Evolutionary conservation across 2,113 vertebrate species (phyloP).

Genomic region (Lichenostomus cassidix): DNA sequence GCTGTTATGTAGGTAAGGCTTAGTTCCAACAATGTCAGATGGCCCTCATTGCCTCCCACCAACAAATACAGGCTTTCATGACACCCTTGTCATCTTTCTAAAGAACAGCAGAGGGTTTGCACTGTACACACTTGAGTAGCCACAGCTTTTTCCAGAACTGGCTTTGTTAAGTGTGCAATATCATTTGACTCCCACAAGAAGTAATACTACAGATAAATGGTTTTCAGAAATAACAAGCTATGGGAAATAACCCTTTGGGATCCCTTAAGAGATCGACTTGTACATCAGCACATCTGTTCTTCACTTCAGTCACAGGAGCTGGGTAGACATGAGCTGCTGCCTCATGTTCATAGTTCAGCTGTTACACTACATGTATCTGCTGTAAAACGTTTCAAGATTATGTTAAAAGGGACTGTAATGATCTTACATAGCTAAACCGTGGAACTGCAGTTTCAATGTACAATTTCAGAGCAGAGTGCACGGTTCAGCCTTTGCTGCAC

Average conservation of each 20-base stretch:
- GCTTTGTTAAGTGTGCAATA: neutral
- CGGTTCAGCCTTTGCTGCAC: neutral
- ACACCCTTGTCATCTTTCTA: neutral
- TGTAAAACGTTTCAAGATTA: neutral
- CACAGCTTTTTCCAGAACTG: neutral
- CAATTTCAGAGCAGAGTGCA: neutral
- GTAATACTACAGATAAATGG: neutral
- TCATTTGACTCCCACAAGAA: neutral
- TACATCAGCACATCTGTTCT: neutral
- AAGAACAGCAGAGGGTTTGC: neutral
- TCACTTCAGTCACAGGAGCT: neutral
- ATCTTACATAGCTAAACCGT: neutral
- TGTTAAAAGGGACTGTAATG: neutral
- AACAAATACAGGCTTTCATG: neutral
- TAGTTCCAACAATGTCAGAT: neutral
- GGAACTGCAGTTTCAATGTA: neutral
- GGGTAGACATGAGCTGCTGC: neutral
- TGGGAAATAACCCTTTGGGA: neutral
- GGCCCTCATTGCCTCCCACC: neutral
- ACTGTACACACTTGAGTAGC: neutral
- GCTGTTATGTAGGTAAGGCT: neutral
- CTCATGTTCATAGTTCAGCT: neutral
- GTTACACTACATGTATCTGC: neutral
- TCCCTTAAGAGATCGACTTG: neutral
- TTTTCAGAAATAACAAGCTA: neutral